These are phyloP conservation scores for Himalopsyche tibetana DNA, from an alignment of 2,888 invertebrate species.

Conservation along the genomic window DNA sequence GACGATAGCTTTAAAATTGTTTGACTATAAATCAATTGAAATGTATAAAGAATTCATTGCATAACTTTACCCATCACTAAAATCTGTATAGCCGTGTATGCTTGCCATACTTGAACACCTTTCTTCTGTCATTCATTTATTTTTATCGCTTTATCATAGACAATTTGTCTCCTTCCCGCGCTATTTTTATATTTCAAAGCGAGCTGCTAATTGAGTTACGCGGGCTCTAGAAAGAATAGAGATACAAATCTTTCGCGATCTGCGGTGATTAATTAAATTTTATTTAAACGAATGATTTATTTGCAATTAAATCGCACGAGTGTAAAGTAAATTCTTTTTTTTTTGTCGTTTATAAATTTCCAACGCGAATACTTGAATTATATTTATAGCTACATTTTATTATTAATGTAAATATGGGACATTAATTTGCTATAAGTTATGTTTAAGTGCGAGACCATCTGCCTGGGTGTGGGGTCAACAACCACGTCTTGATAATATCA, in stretches of 20 bases:
- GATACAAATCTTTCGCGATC: slow-evolving; percentile 10
- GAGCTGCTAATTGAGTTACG: slow-evolving; percentile 3
- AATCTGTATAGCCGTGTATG: too few relatives aligned
- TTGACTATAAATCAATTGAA: too few relatives aligned
- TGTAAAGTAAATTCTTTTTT: not conserved
- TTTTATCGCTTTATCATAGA: too few relatives aligned
- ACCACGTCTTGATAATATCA: not conserved
- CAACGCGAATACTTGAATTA: not conserved
- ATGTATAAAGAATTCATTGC: too few relatives aligned
- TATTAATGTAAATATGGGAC: not conserved
- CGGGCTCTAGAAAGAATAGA: not conserved
- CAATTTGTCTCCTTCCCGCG: too few relatives aligned
- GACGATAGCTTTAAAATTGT: too few relatives aligned
- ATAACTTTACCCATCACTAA: too few relatives aligned
- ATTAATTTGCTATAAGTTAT: slow-evolving; percentile 4
- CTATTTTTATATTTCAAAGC: not conserved
- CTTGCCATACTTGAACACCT: too few relatives aligned
- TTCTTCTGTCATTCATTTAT: too few relatives aligned
- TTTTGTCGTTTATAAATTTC: not conserved
- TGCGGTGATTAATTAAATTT: not conserved
- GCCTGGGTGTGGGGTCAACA: not conserved
- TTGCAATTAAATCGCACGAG: not conserved
- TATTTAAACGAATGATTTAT: slow-evolving; percentile 6
- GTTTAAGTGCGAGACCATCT: not conserved
- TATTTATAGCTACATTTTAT: not conserved